These are phyloP conservation scores for Glaucidium brasilianum DNA, from an alignment of 2,113 vertebrate genomes.

Conservation along the genomic window DNA sequence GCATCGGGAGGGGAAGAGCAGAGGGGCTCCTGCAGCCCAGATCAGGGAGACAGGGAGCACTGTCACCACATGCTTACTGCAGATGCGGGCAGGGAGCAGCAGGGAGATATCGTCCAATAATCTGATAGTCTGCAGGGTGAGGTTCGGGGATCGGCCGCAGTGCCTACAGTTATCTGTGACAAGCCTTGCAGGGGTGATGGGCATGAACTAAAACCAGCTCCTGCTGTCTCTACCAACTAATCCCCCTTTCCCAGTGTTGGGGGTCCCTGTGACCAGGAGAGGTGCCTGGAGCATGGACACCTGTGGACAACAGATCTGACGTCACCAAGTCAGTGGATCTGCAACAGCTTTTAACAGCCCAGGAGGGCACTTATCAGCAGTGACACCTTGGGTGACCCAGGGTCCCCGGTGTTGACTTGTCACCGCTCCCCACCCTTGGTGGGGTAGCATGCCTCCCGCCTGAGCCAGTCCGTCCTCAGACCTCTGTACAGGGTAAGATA, in stretches of 20 bases:
- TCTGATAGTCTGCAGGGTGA: neutral
- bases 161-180: neutral
- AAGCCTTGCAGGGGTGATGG: neutral
- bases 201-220: neutral
- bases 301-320: neutral
- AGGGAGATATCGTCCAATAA: neutral
- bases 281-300: neutral
- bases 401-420: neutral
- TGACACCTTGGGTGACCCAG: neutral
- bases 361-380: neutral
- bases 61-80: fast-evolving
- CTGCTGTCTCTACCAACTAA: neutral
- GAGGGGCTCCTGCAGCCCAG: neutral
- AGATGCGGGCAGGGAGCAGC: neutral
- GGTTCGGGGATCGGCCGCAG: neutral
- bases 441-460: neutral
- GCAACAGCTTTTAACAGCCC: neutral
- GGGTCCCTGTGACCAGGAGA: neutral
- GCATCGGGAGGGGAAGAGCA: neutral
- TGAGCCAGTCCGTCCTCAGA: neutral
- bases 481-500: neutral
- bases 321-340: fast-evolving
- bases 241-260: neutral
- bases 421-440: neutral
- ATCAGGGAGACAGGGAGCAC: too few species aligned